A percentile compares a stretch with the other conserved stretches of the same genome.
Conservation (phyloP, 2,797 vertebrate species). For the Myotis findleyi region DNA sequence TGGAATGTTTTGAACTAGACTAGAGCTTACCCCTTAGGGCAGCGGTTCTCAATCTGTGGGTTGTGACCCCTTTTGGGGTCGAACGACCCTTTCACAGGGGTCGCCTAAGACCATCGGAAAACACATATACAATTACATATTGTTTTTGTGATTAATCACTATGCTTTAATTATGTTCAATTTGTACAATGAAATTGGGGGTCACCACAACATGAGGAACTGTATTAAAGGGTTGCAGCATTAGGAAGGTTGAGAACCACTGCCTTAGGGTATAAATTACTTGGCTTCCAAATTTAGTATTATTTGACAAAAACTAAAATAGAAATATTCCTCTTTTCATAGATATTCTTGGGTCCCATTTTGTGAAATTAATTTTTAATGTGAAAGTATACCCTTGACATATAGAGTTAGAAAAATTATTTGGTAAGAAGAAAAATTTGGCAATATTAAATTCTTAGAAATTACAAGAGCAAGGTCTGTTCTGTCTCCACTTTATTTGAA, state of each 20-base stretch:
- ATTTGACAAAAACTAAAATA: slow-evolving; percentile 57
- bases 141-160: too few species aligned
- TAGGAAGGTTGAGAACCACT: too few species aligned
- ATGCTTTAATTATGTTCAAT: too few species aligned
- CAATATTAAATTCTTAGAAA: background rate
- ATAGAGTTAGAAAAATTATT: slow-evolving; percentile 7
- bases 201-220: too few species aligned
- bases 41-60: too few species aligned
- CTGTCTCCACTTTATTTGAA: background rate
- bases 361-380: slow-evolving; percentile 8
- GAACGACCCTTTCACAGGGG: too few species aligned
- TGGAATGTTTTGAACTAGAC: slow-evolving; percentile 59
- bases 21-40: slow-evolving; percentile 14
- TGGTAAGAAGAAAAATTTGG: slow-evolving; percentile 3
- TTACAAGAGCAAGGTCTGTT: background rate
- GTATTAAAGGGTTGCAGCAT: too few species aligned
- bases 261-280: slow-evolving; percentile 30
- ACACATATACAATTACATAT: too few species aligned
- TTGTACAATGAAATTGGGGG: too few species aligned
- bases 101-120: too few species aligned
- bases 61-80: too few species aligned
- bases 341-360: background rate
- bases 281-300: slow-evolving; percentile 58
- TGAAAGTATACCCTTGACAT: background rate
- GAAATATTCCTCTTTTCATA: slow-evolving; percentile 40